Evolutionary conservation across 2,113 vertebrate species (phyloP).

Genomic region (Pogonocichla stellata): DNA sequence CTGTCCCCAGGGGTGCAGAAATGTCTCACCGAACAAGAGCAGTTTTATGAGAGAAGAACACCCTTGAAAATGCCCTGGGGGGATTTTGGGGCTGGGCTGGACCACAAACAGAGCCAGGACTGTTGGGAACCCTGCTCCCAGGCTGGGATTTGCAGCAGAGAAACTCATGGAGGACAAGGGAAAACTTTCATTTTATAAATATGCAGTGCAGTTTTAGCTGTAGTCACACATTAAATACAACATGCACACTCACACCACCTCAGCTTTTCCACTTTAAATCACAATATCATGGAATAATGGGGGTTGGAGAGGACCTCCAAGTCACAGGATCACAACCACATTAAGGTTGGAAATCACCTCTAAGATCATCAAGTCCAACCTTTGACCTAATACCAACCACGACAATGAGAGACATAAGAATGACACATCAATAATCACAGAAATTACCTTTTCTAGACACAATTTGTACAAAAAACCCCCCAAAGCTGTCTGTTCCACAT

Average conservation of each 20-base stretch:
- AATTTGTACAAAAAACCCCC: not conserved
- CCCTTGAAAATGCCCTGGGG: not conserved
- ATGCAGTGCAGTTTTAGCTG: not conserved
- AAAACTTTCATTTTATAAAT: fast-evolving
- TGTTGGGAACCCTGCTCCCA: not conserved
- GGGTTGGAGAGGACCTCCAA: not conserved
- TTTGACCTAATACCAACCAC: not conserved
- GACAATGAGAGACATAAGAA: fast-evolving
- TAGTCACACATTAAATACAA: fast-evolving
- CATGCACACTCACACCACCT: fast-evolving
- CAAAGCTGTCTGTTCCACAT: not conserved
- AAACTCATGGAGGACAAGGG: fast-evolving
- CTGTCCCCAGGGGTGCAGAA: not conserved
- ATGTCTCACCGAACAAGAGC: not conserved
- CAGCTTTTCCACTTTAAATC: not conserved
- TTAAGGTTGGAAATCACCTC: not conserved
- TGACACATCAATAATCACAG: not conserved
- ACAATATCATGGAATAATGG: not conserved
- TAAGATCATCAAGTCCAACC: not conserved
- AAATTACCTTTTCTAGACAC: not conserved
- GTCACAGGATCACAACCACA: not conserved
- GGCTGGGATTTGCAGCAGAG: not conserved
- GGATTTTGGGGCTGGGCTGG: not conserved
- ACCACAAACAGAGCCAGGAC: too few species aligned
- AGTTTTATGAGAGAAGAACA: not conserved